Evolutionary conservation across 1,140 invertebrate genomes (phyloP).

Genomic region (Pseudomyrmex pallidus): DNA sequence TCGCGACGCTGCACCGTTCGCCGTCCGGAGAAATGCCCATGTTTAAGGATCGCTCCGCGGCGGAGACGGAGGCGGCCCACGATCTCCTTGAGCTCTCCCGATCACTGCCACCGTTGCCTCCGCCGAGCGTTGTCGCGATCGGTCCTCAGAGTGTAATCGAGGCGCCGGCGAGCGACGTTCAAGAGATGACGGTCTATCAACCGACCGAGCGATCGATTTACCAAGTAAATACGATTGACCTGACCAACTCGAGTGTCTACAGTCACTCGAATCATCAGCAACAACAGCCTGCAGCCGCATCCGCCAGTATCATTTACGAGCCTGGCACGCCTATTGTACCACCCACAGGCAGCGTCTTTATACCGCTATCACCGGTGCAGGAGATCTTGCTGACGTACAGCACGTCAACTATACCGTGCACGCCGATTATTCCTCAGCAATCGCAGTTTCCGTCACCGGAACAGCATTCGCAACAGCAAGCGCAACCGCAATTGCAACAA

Average conservation of each 20-base stretch:
- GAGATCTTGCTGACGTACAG: conserved; percentile 83
- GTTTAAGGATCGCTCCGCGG: conserved; percentile 88
- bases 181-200: conserved; percentile 84
- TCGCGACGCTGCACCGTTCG: conserved; percentile 14
- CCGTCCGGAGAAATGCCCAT: conserved; percentile 74
- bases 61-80: conserved; percentile 94
- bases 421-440: conserved; percentile 74
- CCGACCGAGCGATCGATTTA: conserved; percentile 81
- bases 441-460: conserved; percentile 42
- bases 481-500: conserved; percentile 42
- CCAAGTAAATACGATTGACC: conserved; percentile 79
- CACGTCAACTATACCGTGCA: conserved; percentile 78
- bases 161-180: conserved; percentile 82
- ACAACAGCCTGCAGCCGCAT: conserved; percentile 65
- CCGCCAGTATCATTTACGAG: conserved; percentile 81
- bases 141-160: conserved; percentile 83
- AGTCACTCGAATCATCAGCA: conserved; percentile 73
- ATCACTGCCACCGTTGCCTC: conserved; percentile 90
- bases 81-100: conserved; percentile 93
- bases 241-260: conserved; percentile 46
- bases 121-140: conserved; percentile 86
- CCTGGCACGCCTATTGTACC: conserved; percentile 77
- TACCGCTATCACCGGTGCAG: conserved; percentile 81
- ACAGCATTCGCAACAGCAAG: conserved; percentile 29
- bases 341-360: conserved; percentile 81